Percentiles rank a stretch among this genome's conserved stretches.
phyloP scores from a whole-genome alignment of 35 echinoderm and acorn worm genomes.

The Lytechinus pictus region DNA sequence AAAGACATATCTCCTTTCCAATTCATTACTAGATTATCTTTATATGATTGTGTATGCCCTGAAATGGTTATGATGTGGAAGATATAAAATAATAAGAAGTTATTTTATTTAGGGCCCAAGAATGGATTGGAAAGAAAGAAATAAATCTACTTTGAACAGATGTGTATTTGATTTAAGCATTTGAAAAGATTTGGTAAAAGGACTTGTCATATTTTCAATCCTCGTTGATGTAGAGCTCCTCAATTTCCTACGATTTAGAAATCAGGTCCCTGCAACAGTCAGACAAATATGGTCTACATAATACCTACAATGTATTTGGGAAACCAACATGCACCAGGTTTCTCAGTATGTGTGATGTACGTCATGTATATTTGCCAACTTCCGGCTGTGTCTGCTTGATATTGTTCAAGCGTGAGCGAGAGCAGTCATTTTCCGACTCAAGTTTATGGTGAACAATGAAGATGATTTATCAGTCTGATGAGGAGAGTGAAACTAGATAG shows the following conservation, averaged over 20 bases:
- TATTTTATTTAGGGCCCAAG: not conserved
- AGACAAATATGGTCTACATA: not conserved
- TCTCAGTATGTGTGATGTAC: not conserved
- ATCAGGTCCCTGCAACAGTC: not conserved
- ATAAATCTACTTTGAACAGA: not conserved
- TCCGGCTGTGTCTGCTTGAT: not conserved
- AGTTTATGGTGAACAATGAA: not conserved
- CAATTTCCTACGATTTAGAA: slow-evolving; percentile 10
- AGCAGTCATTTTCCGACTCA: not conserved
- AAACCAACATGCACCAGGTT: not conserved
- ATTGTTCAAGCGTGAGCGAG: not conserved
- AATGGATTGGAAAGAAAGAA: not conserved
- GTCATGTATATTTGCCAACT: slow-evolving; percentile 18
- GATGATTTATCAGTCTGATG: not conserved
- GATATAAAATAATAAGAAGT: not conserved
- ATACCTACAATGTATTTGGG: not conserved
- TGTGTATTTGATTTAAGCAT: not conserved
- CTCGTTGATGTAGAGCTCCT: not conserved
- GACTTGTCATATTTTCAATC: not conserved
- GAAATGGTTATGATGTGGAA: too few relatives aligned
- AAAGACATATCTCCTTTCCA: too few relatives aligned
- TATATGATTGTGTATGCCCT: too few relatives aligned
- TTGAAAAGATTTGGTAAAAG: not conserved
- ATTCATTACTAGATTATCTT: too few relatives aligned
- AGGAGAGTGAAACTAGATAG: not conserved